phyloP scores from a whole-genome alignment of 2,888 invertebrate genomes.

The Amblyteles armatorius region DNA sequence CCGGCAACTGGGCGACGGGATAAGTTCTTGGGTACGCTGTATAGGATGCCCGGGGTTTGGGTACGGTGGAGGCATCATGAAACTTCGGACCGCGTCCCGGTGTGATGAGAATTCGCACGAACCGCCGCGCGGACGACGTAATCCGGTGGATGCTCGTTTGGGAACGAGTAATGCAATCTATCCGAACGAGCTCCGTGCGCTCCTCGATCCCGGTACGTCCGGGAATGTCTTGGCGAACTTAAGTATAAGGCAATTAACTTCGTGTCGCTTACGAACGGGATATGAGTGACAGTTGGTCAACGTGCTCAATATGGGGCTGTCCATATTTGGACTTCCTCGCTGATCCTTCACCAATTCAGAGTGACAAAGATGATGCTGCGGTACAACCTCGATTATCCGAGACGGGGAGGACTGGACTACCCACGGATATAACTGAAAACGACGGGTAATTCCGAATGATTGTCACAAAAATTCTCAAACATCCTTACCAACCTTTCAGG shows the following conservation, averaged over 20 bases:
- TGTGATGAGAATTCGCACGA: conserved; percentile 65
- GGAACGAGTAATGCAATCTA: conserved; percentile 66
- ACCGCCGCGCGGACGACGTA: conserved; percentile 58
- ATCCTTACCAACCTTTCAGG: neutral
- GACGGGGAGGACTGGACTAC: no score
- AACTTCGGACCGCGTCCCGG: conserved; percentile 61
- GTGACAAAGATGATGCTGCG: neutral
- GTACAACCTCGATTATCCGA: neutral
- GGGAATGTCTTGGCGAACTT: conserved; percentile 21
- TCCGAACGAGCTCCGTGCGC: conserved; percentile 30
- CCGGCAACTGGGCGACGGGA: conserved; percentile 49
- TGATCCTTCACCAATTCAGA: neutral
- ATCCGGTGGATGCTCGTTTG: conserved; percentile 65
- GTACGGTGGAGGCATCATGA: conserved; percentile 11
- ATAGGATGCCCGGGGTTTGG: neutral
- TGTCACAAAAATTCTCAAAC: neutral
- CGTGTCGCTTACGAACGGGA: neutral
- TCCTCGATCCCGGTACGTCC: conserved; percentile 1
- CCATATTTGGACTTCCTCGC: neutral
- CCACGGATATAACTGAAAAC: no score
- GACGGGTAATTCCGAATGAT: neutral
- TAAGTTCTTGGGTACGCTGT: conserved; percentile 47
- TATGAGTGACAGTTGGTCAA: conserved; percentile 5
- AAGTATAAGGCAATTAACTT: conserved; percentile 25
- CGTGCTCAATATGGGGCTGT: neutral